A percentile compares a stretch with the other conserved stretches of the same genome.
These are phyloP conservation scores for Eutolmus rufibarbis DNA, from an alignment of 2,888 invertebrate species.

Conservation along the genomic window DNA sequence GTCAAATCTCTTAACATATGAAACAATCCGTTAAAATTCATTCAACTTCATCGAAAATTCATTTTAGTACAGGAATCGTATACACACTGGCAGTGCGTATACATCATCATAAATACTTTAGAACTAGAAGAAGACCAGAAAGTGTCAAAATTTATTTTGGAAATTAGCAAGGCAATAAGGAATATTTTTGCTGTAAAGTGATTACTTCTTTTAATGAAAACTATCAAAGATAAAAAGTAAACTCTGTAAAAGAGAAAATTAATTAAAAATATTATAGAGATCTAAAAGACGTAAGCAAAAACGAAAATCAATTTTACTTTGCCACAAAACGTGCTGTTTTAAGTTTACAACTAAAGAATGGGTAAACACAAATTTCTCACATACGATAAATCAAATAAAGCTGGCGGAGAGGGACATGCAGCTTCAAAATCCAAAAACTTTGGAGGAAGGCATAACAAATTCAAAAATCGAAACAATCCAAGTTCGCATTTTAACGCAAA, in stretches of 20 bases:
- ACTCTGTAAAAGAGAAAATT: neutral
- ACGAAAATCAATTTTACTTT: neutral
- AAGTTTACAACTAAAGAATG: neutral
- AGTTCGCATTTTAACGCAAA: neutral
- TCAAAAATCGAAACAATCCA: neutral
- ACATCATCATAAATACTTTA: no score
- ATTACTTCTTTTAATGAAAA: neutral
- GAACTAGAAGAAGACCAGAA: neutral
- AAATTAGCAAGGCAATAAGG: no score
- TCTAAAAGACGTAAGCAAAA: neutral
- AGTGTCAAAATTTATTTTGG: neutral
- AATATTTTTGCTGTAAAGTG: no score
- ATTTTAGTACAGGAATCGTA: neutral
- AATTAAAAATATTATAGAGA: neutral
- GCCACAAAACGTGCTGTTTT: neutral
- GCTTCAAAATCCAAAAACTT: neutral
- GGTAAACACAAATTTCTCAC: neutral
- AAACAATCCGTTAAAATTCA: neutral
- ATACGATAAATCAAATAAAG: neutral
- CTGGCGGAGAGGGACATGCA: neutral
- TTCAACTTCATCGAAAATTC: neutral
- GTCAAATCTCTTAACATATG: neutral
- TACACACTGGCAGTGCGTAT: no score
- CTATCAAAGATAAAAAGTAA: neutral
- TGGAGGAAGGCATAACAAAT: neutral